Conservation (phyloP, 2,113 vertebrate genomes). For the Etheostoma cragini region DNA sequence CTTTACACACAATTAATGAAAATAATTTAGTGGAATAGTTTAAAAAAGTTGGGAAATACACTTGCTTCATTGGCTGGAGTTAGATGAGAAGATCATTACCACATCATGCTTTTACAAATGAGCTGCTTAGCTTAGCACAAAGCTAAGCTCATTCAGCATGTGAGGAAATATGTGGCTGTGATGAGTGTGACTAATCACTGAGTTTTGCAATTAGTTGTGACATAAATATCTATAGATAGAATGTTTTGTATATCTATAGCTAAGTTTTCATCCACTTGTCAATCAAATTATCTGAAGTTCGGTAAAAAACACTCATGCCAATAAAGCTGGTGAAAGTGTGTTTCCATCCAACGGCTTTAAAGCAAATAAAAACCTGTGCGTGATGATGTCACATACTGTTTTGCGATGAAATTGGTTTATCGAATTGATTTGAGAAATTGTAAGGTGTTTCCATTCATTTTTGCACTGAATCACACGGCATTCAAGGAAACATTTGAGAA, state of each 20-base stretch:
- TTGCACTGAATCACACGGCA: too few relatives aligned
- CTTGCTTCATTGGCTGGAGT: background rate
- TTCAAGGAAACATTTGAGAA: too few relatives aligned
- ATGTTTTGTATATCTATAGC: background rate
- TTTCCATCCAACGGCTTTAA: too few relatives aligned
- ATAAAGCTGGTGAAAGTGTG: too few relatives aligned
- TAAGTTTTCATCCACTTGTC: too few relatives aligned
- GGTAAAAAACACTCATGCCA: too few relatives aligned
- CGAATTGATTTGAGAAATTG: too few relatives aligned
- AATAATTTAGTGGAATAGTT: background rate
- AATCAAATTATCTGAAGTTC: too few relatives aligned
- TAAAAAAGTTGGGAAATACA: background rate
- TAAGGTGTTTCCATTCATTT: too few relatives aligned
- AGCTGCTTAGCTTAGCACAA: background rate
- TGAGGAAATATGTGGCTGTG: background rate
- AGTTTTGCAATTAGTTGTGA: background rate
- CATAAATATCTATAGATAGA: background rate
- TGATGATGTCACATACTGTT: too few relatives aligned
- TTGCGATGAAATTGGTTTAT: too few relatives aligned
- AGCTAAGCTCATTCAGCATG: background rate
- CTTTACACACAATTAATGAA: background rate
- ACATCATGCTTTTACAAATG: background rate
- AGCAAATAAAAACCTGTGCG: too few relatives aligned
- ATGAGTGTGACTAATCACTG: background rate
- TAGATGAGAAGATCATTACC: background rate